phyloP scores from a whole-genome alignment of 2,888 invertebrate species.

The Heliconius hortense region DNA sequence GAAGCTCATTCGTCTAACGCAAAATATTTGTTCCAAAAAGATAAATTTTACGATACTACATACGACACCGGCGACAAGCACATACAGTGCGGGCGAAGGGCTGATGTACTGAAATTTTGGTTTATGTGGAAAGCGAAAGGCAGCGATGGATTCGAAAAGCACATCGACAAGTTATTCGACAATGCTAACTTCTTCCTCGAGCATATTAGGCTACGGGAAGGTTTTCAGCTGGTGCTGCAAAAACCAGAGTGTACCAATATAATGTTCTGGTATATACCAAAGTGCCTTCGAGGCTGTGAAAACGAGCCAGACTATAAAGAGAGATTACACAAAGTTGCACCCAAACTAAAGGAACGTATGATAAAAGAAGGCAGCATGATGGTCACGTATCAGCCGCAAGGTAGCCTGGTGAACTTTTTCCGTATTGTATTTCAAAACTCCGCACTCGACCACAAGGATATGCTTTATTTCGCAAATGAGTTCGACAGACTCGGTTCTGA shows the following conservation, averaged over 20 bases:
- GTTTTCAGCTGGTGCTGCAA: slow-evolving; percentile 87
- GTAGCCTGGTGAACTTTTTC: slow-evolving; percentile 95
- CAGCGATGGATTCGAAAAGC: slow-evolving; percentile 87
- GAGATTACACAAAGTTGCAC: slow-evolving; percentile 90
- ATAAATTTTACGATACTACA: slow-evolving; percentile 93
- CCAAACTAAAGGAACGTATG: slow-evolving; percentile 96
- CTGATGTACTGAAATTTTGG: slow-evolving; percentile 98
- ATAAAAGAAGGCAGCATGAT: slow-evolving; percentile 97
- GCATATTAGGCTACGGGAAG: slow-evolving; percentile 84
- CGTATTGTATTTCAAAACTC: slow-evolving; percentile 96
- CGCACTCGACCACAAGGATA: slow-evolving; percentile 89
- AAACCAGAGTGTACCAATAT: slow-evolving; percentile 96
- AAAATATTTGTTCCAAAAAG: slow-evolving; percentile 93
- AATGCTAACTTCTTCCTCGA: slow-evolving; percentile 87
- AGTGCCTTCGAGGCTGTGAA: slow-evolving; percentile 82
- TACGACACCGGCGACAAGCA: slow-evolving; percentile 95
- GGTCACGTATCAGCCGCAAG: slow-evolving; percentile 97
- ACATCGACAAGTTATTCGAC: slow-evolving; percentile 89
- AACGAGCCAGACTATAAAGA: slow-evolving; percentile 82
- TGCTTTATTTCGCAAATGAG: slow-evolving; percentile 93
- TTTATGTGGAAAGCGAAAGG: slow-evolving; percentile 99
- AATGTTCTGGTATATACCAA: slow-evolving; percentile 97
- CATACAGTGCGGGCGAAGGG: slow-evolving; percentile 97
- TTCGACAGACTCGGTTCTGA: slow-evolving; percentile 92
- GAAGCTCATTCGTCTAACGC: slow-evolving; percentile 90